phyloP scores from a whole-genome alignment of 2,113 vertebrate genomes.

The Puma concolor region DNA sequence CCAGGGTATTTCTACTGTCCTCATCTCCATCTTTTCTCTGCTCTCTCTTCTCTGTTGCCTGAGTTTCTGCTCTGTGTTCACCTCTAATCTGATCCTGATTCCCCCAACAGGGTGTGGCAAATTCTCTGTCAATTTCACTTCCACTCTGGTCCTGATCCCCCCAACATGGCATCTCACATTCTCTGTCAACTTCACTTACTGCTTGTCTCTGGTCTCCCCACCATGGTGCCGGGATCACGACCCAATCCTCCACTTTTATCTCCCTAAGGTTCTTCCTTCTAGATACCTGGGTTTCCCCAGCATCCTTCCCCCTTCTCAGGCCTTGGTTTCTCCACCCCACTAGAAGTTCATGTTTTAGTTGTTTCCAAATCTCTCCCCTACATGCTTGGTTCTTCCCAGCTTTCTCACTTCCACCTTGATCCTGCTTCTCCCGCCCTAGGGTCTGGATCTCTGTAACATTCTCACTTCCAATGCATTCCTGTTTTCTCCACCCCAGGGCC shows the following conservation, averaged over 20 bases:
- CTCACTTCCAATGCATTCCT: not conserved
- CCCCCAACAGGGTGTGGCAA: not conserved
- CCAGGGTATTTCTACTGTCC: not conserved
- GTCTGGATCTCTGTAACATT: not conserved
- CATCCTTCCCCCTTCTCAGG: not conserved
- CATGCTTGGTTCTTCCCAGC: not conserved
- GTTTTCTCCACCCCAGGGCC: not conserved
- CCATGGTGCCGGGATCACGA: constrained; percentile 42
- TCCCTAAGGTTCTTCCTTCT: constrained; percentile 22
- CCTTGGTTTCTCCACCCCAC: not conserved
- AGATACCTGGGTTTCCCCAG: not conserved
- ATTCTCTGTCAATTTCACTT: not conserved
- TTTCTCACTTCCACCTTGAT: not conserved
- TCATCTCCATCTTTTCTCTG: not conserved
- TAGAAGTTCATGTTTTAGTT: not conserved
- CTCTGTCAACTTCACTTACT: not conserved
- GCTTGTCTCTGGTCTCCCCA: constrained; percentile 24
- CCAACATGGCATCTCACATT: not conserved
- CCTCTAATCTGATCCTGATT: not conserved
- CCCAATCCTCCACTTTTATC: constrained; percentile 71
- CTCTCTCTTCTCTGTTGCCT: not conserved
- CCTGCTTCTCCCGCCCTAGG: not conserved
- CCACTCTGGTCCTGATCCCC: not conserved
- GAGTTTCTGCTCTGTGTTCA: not conserved
- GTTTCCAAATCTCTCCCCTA: not conserved